Evolutionary conservation across 2,888 invertebrate genomes (phyloP), one percentile per base, ranked within the genome.

Genomic region (Chymomyza procnemis): DNA sequence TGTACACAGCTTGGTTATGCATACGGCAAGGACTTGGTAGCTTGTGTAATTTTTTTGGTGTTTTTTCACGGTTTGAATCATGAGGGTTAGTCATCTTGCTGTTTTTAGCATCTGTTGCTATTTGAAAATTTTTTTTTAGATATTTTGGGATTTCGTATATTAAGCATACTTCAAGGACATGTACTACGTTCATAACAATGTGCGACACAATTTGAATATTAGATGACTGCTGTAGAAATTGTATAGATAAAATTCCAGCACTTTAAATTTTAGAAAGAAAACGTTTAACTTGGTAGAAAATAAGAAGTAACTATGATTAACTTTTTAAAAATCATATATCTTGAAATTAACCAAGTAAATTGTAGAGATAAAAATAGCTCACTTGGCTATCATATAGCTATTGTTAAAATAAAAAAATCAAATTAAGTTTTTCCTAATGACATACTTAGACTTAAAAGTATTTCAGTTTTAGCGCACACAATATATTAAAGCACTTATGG

Each of bases 91-190:
- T 72, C 86, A 85, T 87, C 83, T 87, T 78, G 85, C 70, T 88
- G 78, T 88, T 88, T 72, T 60, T 55, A 76, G 79, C 89, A 89
- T 88, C 84, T 89, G 89, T 88, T 88, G 88, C 87, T 81, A 73
- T 60, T 52, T 48, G 59, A 48, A 60, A n/a, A n/a, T n/a, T 59
- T 26, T 26, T 34, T 34, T 41, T 41, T 41, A 41, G 34, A 41
- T 41, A 41, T 41, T 34, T 41, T 41, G 34, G 9, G 34, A 3
- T 41, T 41, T 41, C 34, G 12, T 41, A 41, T 41, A 41, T 12
- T 46, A 54, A 48, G 41, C 50, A 54, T 14, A 22, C 46, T 9
- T 48, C 61, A 60, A 34, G 19, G 57, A 57, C 62, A 48, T 67
- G 65, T 72, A 63, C 61, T 65, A 62, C 72, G 79, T 67, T 73